These are phyloP conservation scores for Torymus tubicola DNA, from an alignment of 2,888 invertebrate genomes.

Conservation along the genomic window DNA sequence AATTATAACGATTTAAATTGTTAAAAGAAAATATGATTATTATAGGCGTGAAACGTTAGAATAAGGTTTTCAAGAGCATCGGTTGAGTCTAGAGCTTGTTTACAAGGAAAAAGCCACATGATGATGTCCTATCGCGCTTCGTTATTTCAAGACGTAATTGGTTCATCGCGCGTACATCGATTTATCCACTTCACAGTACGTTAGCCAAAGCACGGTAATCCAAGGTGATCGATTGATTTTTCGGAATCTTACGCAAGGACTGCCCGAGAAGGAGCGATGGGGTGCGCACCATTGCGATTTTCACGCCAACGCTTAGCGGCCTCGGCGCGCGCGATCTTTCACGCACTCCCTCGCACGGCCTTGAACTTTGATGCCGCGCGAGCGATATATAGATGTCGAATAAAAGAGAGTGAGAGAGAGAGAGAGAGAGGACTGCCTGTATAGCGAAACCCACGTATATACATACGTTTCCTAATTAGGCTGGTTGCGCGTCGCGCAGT, in stretches of 20 bases:
- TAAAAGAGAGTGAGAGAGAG: no score
- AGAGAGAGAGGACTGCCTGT: no score
- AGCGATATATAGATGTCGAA: no score
- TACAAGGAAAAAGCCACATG: background rate
- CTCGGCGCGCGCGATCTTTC: background rate
- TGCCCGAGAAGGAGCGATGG: background rate
- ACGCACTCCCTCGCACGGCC: slow-evolving; percentile 2
- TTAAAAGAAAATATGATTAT: no score
- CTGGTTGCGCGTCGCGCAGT: no score
- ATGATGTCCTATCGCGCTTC: background rate
- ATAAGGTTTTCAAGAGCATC: no score
- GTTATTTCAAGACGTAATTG: background rate
- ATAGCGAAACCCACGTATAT: no score
- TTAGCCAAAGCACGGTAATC: background rate
- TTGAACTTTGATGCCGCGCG: slow-evolving; percentile 16
- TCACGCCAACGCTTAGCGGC: slow-evolving; percentile 1
- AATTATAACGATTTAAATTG: no score
- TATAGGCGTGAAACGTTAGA: no score
- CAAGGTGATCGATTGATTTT: slow-evolving; percentile 15
- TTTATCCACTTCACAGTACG: background rate
- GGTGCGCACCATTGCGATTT: background rate
- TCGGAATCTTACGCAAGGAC: background rate
- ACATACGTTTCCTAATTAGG: no score
- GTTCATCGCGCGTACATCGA: background rate
- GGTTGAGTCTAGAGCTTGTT: no score